Evolutionary conservation across 2,113 vertebrate species (phyloP).

Genomic region (Siphamia tubifer): DNA sequence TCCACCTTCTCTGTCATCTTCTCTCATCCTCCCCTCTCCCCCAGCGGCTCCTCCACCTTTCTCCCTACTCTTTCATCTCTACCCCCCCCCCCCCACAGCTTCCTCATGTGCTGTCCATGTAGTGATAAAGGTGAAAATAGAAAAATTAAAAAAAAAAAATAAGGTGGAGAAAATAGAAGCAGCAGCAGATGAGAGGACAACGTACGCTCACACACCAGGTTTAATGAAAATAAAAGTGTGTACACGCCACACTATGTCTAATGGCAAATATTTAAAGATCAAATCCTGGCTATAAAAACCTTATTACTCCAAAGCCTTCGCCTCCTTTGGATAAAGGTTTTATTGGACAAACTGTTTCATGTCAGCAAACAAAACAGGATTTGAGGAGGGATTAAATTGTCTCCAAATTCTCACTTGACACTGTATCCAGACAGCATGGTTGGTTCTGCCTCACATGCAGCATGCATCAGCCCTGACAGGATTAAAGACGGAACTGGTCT

Average conservation of each 20-base stretch:
- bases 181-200: constrained; percentile 9
- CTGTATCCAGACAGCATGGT: constrained; percentile 61
- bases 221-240: constrained; percentile 55
- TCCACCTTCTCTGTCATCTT: background rate
- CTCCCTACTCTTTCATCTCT: background rate
- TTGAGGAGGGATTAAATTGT: constrained; percentile 69
- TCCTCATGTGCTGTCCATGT: constrained; percentile 6
- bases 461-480: constrained; percentile 53
- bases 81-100: background rate
- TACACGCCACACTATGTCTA: constrained; percentile 37
- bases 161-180: background rate
- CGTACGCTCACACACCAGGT: constrained; percentile 4
- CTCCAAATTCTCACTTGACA: constrained; percentile 66
- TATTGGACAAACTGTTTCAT: constrained; percentile 65
- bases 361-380: constrained; percentile 73
- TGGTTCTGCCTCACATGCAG: constrained; percentile 50
- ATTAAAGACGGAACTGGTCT: constrained; percentile 62
- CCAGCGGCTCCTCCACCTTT: constrained; percentile 8
- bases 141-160: constrained; percentile 1
- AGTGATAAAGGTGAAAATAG: background rate
- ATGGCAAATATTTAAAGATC: constrained; percentile 64
- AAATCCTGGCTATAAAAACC: constrained; percentile 63
- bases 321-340: constrained; percentile 47
- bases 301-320: constrained; percentile 51
- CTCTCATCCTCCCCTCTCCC: background rate